Evolutionary conservation across 1,140 invertebrate species (phyloP).

Genomic region (Sarcophaga peregrina): DNA sequence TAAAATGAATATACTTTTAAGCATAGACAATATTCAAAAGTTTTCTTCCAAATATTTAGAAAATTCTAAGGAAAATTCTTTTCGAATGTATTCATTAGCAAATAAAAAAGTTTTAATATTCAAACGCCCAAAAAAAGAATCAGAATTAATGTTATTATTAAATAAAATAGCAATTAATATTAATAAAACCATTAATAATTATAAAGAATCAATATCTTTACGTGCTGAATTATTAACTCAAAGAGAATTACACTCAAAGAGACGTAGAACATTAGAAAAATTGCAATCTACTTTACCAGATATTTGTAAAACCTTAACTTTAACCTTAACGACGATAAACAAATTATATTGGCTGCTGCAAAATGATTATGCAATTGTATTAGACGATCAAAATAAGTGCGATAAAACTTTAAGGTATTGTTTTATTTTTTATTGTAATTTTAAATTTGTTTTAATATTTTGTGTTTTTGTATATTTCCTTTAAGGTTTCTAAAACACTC

Average conservation of each 20-base stretch:
- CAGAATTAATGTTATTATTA: constrained; percentile 42
- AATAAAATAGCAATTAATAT: constrained; percentile 44
- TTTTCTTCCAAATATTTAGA: neutral
- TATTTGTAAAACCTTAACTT: constrained; percentile 20
- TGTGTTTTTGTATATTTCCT: neutral
- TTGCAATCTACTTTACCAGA: constrained; percentile 40
- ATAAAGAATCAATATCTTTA: constrained; percentile 32
- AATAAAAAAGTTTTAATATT: constrained; percentile 41
- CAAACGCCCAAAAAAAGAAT: constrained; percentile 44
- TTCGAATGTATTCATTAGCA: neutral
- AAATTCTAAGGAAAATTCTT: neutral
- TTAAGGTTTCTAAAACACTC: constrained; percentile 45
- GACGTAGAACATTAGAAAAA: constrained; percentile 44
- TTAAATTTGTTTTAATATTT: neutral
- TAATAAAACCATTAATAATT: constrained; percentile 35
- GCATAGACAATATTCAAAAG: neutral
- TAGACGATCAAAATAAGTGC: neutral
- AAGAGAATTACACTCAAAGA: constrained; percentile 44
- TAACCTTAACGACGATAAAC: neutral
- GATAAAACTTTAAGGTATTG: constrained; percentile 35
- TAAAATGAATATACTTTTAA: neutral
- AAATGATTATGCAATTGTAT: neutral
- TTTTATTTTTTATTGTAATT: neutral
- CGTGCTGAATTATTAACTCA: constrained; percentile 30
- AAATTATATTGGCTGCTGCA: constrained; percentile 23